A percentile compares a stretch with the other conserved stretches of the same genome.
Conservation (phyloP, 2,113 vertebrate genomes). For the Herpailurus yagouaroundi region DNA sequence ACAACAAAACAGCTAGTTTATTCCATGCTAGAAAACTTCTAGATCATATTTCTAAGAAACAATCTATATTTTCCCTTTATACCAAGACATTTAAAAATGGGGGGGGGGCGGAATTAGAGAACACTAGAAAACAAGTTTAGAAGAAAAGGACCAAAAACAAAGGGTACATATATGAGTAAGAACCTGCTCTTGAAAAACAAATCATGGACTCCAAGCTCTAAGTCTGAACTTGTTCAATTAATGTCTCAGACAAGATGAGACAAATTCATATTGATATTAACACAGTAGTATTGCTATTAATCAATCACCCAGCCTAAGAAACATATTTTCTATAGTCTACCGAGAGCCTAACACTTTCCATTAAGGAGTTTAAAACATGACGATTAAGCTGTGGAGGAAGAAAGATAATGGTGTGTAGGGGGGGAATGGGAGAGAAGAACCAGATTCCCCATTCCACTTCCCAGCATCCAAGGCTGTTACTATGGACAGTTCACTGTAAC, state of each 20-base stretch:
- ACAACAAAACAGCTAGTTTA: not conserved
- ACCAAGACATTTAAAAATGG: not conserved
- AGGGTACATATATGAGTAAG: not conserved
- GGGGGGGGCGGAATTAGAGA: not conserved
- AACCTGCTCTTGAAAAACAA: not conserved
- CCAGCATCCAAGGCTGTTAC: not conserved
- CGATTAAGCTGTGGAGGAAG: not conserved
- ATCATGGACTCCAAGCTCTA: not conserved
- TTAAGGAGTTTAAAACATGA: not conserved
- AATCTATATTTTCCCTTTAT: not conserved
- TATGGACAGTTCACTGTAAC: not conserved
- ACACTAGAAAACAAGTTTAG: not conserved
- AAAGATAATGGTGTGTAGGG: not conserved
- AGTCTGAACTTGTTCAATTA: not conserved
- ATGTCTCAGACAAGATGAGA: slow-evolving; percentile 43
- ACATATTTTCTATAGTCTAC: not conserved
- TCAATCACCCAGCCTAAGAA: not conserved
- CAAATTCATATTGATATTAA: slow-evolving; percentile 14
- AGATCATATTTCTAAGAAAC: slow-evolving; percentile 13
- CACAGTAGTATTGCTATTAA: not conserved
- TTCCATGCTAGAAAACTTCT: not conserved
- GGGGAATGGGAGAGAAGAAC: not conserved
- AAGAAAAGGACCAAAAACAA: slow-evolving; percentile 19
- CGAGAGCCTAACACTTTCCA: not conserved
- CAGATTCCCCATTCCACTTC: not conserved